Conservation (phyloP, 1,140 invertebrate genomes). For the Heterodera schachtii region DNA sequence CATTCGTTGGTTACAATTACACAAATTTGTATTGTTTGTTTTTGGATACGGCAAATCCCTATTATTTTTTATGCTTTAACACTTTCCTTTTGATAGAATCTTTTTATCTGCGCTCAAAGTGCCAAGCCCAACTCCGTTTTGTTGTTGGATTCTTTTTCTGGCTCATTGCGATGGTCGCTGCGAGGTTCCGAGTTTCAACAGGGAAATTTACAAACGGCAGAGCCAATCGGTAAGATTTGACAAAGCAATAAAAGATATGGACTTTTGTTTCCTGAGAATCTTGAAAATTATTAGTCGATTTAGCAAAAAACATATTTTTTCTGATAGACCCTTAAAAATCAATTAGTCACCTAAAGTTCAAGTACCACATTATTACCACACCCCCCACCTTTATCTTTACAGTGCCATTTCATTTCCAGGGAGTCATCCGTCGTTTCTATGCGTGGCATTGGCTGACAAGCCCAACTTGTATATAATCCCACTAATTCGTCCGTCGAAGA, state of each 20-base stretch:
- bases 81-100: neutral
- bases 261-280: too few species aligned
- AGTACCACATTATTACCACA: too few species aligned
- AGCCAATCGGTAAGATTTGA: neutral
- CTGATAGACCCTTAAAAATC: too few species aligned
- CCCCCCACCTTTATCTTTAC: too few species aligned
- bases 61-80: neutral
- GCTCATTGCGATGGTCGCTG: neutral
- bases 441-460: constrained; percentile 12
- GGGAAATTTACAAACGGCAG: constrained; percentile 8
- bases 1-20: too few species aligned
- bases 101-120: constrained; percentile 17
- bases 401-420: neutral
- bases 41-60: too few species aligned
- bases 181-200: constrained; percentile 21
- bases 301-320: too few species aligned
- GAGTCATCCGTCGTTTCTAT: constrained; percentile 12
- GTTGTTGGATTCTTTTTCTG: constrained; percentile 16
- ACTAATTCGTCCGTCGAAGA: neutral
- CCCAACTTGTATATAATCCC: constrained; percentile 1
- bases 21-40: too few species aligned
- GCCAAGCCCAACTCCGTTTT: constrained; percentile 20
- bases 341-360: too few species aligned
- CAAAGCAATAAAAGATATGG: neutral
- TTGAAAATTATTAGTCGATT: too few species aligned